Evolutionary conservation across 2,113 vertebrate genomes (phyloP).

Genomic region (Anguilla japonica): DNA sequence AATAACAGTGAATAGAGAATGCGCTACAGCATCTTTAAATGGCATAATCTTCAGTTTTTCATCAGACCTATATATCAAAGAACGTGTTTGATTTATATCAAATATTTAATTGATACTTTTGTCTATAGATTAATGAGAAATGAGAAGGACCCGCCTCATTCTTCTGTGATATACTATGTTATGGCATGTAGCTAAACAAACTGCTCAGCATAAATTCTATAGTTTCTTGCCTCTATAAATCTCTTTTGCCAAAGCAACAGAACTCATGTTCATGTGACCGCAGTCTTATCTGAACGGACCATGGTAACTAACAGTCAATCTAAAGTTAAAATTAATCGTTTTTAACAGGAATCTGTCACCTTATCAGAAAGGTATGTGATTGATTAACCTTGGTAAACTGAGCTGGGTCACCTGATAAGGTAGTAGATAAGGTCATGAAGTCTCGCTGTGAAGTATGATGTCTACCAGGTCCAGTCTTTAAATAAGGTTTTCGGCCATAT

Average conservation of each 20-base stretch:
- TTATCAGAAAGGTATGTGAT: constrained; percentile 30
- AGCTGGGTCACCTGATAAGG: constrained; percentile 7
- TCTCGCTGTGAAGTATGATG: not conserved
- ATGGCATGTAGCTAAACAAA: not conserved
- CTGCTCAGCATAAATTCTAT: constrained; percentile 5
- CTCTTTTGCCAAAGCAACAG: not conserved
- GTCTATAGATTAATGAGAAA: not conserved
- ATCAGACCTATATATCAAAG: not conserved
- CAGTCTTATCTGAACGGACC: constrained; percentile 38
- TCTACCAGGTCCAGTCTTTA: not conserved
- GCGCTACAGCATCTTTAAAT: not conserved
- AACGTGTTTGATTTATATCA: not conserved
- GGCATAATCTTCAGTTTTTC: not conserved
- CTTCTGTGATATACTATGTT: not conserved
- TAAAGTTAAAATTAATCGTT: not conserved
- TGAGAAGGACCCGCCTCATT: not conserved
- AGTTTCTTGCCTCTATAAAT: constrained; percentile 48
- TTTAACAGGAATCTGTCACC: constrained; percentile 16
- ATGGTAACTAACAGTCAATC: constrained; percentile 13
- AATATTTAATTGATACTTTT: not conserved
- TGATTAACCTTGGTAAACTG: constrained; percentile 30
- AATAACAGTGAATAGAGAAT: too few species aligned
- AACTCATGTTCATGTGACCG: not conserved
- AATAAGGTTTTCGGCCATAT: not conserved
- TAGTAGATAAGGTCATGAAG: too few species aligned